Evolutionary conservation across 2,888 invertebrate genomes (phyloP), one percentile per base, ranked within the genome.

Genomic region (Rhabditoides inermis): DNA sequence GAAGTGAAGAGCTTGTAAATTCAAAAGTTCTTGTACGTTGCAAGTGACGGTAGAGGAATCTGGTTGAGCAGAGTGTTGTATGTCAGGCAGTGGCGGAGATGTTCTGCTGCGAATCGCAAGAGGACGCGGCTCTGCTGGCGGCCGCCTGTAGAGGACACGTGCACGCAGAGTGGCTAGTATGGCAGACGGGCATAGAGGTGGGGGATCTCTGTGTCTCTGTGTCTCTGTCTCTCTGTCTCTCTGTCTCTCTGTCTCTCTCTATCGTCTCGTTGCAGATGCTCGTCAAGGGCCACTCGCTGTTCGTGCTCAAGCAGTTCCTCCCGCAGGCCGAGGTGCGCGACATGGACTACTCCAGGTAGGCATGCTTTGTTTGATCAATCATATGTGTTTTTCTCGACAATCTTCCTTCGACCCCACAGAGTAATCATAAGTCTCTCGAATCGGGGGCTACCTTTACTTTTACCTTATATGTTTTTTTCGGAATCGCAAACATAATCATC

Each of bases 141-240:
- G 5, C 39, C 28, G 49, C 41, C 18, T 40, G 20, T 18, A 40
- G 26, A 37, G 27, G 25, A 27, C 42, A 15, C 27, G 18, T 25
- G 6, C 22, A 27, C 7, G 63, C 73, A 28, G 87, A 89, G 75
- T 94, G 94, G 92, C 84, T 87, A 63, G 83, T 92, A 15, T 94
- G 94, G 92, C 87, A 88, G 77, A 86, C 87, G 0, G 95, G 95
- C 0, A 81, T 92, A 66, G 86, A 88, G 63, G 82, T 95, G 10
- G 26, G 22, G n/a, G n/a, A n/a, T n/a, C n/a, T n/a, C n/a, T n/a
- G n/a, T n/a, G n/a, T n/a, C n/a, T n/a, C n/a, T n/a, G n/a, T n/a
- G n/a, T n/a, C n/a, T n/a, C n/a, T n/a, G n/a, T n/a, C n/a, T n/a
- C n/a, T n/a, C n/a, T n/a, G n/a, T n/a, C n/a, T n/a, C n/a, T n/a